Evolutionary conservation across 2,113 vertebrate species (phyloP), one percentile per base, ranked within the genome.

Genomic region (Toxotes jaculatrix): DNA sequence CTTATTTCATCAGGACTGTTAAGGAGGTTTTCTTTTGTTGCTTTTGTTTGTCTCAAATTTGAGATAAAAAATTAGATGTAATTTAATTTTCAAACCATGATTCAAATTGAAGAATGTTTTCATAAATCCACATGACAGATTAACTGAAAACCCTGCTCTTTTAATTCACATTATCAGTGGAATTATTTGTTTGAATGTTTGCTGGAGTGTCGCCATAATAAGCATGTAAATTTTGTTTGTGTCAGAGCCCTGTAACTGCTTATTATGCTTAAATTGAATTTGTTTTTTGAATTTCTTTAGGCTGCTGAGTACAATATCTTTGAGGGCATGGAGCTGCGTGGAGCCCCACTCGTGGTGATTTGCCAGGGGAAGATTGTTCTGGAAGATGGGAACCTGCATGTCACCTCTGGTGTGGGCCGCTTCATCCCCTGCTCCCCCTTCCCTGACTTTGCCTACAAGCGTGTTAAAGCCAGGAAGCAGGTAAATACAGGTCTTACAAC

Each of bases 391-490:
- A 98, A 95, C 84, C 95, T 99, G 83, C 97, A 98, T 0, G 95
- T 95, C 88, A 97, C 95, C 63, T 94, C 96, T 34, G 98, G 98
- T 6, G 96, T 94, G 0, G 98, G 98, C 4, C 98, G 96, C 88
- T 99, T 97, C 93, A 96, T 98, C 72, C 96, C 97, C 84, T 96
- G 97, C 92, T 85, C 95, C 80, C 95, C 97, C 1, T 99, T 96
- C 92, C 95, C 98, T 0, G 98, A 99, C 93, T 97, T 96, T 3
- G 96, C 98, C 79, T 99, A 99, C 92, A 99, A 99, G 93, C 97
- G 98, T 34, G 95, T 99, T 84, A 99, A 99, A 93, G 97, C 98
- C 92, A 95, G 98, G 91, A 98, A 97, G 93, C 98, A 97, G 97
- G 98, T 99, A 82, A 81, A 73, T 21, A 21, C 32, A 8, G 23